A percentile compares a stretch with the other conserved stretches of the same genome.
Conservation (phyloP, 2,888 invertebrate species). For the Didymodactylos carnosus region DNA sequence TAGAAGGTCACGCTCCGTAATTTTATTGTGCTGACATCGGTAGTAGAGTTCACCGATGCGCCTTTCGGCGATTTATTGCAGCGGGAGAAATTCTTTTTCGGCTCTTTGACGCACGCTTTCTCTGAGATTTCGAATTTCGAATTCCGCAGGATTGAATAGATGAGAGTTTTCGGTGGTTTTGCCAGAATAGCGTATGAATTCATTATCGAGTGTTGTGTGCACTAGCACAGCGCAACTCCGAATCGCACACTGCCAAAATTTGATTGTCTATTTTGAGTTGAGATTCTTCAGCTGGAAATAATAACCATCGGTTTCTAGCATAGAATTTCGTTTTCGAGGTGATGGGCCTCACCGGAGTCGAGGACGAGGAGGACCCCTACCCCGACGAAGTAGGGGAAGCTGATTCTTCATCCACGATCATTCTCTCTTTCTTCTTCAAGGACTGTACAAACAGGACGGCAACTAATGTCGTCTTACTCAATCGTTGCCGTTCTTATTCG, state of each 20-base stretch:
- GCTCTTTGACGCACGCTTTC: background rate
- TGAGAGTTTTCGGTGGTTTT: background rate
- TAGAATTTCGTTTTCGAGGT: background rate
- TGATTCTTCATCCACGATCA: no score
- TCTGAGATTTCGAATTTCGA: background rate
- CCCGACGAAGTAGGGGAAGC: no score
- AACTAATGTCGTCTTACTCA: no score
- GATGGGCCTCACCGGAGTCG: no score
- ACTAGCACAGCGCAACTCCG: background rate
- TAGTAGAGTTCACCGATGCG: no score
- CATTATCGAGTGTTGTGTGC: background rate
- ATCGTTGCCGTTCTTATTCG: no score
- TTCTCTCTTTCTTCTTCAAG: no score
- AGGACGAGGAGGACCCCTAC: no score
- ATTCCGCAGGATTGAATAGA: background rate
- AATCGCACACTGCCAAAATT: background rate
- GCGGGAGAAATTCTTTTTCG: background rate
- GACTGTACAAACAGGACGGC: no score
- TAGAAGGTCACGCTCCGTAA: no score
- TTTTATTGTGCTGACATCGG: no score
- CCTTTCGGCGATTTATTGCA: background rate
- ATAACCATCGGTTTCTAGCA: background rate
- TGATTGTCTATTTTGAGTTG: background rate
- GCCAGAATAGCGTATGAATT: background rate
- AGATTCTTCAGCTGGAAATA: background rate